Conservation (phyloP, 2,113 vertebrate genomes). For the Protobothrops mucrosquamatus region DNA sequence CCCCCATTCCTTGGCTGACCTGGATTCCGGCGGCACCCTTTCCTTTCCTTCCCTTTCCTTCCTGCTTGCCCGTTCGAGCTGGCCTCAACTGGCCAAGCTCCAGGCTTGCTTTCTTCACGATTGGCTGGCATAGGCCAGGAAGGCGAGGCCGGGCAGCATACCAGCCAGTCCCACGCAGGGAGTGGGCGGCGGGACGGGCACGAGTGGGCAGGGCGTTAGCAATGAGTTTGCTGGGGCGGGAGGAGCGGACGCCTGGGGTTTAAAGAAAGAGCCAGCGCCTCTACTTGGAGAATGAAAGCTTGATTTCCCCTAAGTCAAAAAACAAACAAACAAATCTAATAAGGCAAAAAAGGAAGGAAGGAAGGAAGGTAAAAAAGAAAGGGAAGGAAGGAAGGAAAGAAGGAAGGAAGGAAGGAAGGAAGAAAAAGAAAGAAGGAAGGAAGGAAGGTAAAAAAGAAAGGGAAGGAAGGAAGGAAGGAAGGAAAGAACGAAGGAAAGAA, state of each 20-base stretch:
- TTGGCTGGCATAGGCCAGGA: constrained; percentile 2
- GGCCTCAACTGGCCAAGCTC: constrained; percentile 30
- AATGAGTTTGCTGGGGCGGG: accelerated
- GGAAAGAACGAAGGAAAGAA: no score
- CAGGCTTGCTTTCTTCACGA: neutral
- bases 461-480: no score
- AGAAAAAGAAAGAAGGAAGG: no score
- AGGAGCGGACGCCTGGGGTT: accelerated
- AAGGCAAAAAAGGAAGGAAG: neutral
- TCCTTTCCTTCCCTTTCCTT: constrained; percentile 10
- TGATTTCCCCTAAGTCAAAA: neutral
- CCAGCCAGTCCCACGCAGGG: constrained; percentile 31
- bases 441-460: neutral
- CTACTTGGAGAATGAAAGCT: neutral
- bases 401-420: neutral
- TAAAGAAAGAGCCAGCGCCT: constrained; percentile 43
- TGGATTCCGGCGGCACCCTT: neutral
- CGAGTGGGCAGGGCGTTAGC: accelerated
- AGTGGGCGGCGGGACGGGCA: neutral
- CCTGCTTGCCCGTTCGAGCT: neutral
- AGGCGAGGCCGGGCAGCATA: neutral
- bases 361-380: no score
- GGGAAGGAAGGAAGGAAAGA: no score
- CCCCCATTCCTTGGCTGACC: neutral
- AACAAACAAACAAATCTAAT: neutral